A percentile compares a stretch with the other conserved stretches of the same genome.
Conservation (phyloP, 2,113 vertebrate species). For the Rhagologus leucostigma region DNA sequence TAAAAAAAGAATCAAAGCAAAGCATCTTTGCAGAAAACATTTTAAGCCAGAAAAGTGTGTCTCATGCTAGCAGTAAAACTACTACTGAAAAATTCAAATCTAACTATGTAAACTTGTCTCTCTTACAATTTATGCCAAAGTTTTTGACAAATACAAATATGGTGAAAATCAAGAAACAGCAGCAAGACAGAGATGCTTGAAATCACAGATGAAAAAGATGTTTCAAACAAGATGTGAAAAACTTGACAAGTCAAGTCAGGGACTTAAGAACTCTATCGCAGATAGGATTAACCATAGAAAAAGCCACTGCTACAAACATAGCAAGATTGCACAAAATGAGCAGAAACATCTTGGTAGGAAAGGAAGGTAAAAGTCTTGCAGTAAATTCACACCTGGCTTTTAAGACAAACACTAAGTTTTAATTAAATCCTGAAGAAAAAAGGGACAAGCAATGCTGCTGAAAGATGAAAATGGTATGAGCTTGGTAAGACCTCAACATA, state of each 20-base stretch:
- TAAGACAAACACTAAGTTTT: neutral
- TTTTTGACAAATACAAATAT: neutral
- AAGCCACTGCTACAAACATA: neutral
- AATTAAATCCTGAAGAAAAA: neutral
- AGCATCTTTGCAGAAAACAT: neutral
- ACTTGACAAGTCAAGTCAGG: neutral
- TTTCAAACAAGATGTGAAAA: neutral
- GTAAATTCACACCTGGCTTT: neutral
- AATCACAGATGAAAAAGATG: conserved; percentile 15
- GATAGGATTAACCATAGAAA: neutral
- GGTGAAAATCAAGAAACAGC: neutral
- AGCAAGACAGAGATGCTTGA: neutral
- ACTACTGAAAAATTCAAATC: neutral
- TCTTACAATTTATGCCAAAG: neutral
- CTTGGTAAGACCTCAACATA: neutral
- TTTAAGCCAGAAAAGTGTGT: neutral
- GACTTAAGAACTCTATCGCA: neutral
- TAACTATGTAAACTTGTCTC: neutral
- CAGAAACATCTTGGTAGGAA: neutral
- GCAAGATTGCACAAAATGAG: neutral
- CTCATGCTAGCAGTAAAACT: neutral
- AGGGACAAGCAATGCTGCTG: neutral
- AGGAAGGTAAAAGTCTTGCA: neutral
- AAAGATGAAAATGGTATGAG: neutral
- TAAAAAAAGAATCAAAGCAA: neutral